These are phyloP conservation scores for Perizoma affinitatum DNA, from an alignment of 2,888 invertebrate genomes.

Conservation along the genomic window DNA sequence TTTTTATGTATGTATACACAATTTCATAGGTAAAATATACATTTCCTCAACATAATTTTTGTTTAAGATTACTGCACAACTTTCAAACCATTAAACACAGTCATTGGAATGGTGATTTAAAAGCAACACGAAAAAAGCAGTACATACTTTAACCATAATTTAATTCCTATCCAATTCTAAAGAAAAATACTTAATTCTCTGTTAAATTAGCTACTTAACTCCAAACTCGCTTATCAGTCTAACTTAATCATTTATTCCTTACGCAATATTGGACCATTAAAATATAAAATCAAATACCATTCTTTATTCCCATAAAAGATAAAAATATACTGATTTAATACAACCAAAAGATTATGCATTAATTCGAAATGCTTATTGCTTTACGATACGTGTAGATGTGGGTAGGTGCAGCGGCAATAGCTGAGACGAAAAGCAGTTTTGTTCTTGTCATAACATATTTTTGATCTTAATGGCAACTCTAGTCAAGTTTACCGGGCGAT, in stretches of 20 bases:
- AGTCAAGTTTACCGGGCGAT: too few relatives aligned
- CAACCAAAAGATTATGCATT: slow-evolving; percentile 33
- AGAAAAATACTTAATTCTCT: slow-evolving; percentile 19
- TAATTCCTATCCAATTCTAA: slow-evolving; percentile 19
- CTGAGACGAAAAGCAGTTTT: slow-evolving; percentile 10
- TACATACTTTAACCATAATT: slow-evolving; percentile 13
- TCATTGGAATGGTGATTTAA: slow-evolving; percentile 28
- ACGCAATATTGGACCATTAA: slow-evolving; percentile 69
- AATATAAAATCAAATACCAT: slow-evolving; percentile 44
- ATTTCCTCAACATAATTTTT: too few relatives aligned
- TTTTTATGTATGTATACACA: not conserved
- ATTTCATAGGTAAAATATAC: too few relatives aligned
- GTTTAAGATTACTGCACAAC: slow-evolving; percentile 4
- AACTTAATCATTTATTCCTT: slow-evolving; percentile 58
- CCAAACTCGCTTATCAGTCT: slow-evolving; percentile 50
- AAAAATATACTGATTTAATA: slow-evolving; percentile 41
- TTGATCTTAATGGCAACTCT: too few relatives aligned
- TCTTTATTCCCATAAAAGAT: slow-evolving; percentile 38
- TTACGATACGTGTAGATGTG: not conserved
- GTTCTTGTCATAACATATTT: not conserved
- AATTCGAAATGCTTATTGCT: slow-evolving; percentile 23
- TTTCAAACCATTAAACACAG: slow-evolving; percentile 8
- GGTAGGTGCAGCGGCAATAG: not conserved
- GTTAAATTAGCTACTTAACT: slow-evolving; percentile 27
- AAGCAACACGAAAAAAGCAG: slow-evolving; percentile 16